Conservation (phyloP, 2,113 vertebrate species). For the Lethenteron camtschaticum region DNA sequence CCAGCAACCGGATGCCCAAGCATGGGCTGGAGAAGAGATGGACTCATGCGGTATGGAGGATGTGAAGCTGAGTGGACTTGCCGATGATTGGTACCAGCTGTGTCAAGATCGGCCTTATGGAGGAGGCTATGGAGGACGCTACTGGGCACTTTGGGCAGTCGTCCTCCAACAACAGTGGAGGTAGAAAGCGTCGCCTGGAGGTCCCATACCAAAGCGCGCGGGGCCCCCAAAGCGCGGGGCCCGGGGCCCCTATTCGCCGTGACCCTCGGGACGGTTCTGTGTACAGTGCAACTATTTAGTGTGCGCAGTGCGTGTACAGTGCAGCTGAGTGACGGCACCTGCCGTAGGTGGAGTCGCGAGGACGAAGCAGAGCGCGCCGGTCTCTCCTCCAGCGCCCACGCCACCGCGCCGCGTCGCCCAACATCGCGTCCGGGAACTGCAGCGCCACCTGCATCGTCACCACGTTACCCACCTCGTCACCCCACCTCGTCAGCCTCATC, state of each 20-base stretch:
- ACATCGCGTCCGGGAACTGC: constrained; percentile 67
- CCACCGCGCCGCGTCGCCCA: constrained; percentile 39
- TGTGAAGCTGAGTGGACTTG: too few relatives aligned
- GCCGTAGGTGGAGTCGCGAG: constrained; percentile 78
- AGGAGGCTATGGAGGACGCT: too few relatives aligned
- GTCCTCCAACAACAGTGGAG: not conserved
- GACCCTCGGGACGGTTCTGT: not conserved
- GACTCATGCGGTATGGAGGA: too few relatives aligned
- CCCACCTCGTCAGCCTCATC: too few relatives aligned
- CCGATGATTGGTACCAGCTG: too few relatives aligned
- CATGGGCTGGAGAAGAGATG: too few relatives aligned
- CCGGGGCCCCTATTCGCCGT: not conserved
- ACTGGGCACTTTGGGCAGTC: too few relatives aligned
- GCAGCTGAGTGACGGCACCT: constrained; percentile 28
- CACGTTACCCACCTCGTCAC: too few relatives aligned
- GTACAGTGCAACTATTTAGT: not conserved
- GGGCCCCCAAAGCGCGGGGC: not conserved
- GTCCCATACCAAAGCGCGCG: not conserved
- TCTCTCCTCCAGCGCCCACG: constrained; percentile 31
- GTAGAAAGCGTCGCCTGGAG: not conserved
- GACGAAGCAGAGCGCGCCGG: constrained; percentile 33
- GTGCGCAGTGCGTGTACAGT: not conserved
- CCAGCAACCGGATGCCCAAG: too few relatives aligned
- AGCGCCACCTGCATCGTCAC: constrained; percentile 42
- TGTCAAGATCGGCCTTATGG: too few relatives aligned